A percentile compares a stretch with the other conserved stretches of the same genome.
Conservation (phyloP, 1,140 invertebrate genomes). For the Caenorhabditis briggsae region DNA sequence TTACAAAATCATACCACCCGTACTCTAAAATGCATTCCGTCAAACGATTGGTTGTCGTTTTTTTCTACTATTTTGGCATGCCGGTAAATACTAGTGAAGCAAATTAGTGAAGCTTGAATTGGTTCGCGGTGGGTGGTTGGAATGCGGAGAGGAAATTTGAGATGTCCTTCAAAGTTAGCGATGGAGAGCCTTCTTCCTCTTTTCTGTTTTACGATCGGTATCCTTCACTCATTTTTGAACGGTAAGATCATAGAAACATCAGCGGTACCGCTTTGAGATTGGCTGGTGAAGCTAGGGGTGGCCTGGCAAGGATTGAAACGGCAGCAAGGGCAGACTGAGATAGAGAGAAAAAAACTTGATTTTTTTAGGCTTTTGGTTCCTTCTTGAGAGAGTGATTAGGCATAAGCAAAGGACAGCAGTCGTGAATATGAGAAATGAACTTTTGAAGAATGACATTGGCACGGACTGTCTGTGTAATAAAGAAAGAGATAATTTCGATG, state of each 20-base stretch:
- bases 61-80: not conserved
- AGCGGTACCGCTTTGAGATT: not conserved
- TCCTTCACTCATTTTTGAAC: not conserved
- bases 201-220: not conserved
- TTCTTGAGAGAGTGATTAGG: constrained; percentile 23
- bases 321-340: constrained; percentile 35
- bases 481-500: not conserved
- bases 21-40: not conserved
- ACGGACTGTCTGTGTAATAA: not conserved
- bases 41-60: not conserved
- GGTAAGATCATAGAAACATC: constrained; percentile 29
- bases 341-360: constrained; percentile 33
- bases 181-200: not conserved
- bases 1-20: not conserved
- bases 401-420: not conserved
- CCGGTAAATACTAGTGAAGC: constrained; percentile 17
- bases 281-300: not conserved
- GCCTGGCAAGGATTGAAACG: not conserved
- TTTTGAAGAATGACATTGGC: constrained; percentile 32
- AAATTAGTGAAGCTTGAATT: constrained; percentile 37
- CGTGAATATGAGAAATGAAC: constrained; percentile 20
- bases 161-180: constrained; percentile 40
- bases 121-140: not conserved
- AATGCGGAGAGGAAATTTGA: constrained; percentile 12
- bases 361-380: constrained; percentile 35